Evolutionary conservation across 2,888 invertebrate species (phyloP).

Genomic region (Hypselothyrea guttata): DNA sequence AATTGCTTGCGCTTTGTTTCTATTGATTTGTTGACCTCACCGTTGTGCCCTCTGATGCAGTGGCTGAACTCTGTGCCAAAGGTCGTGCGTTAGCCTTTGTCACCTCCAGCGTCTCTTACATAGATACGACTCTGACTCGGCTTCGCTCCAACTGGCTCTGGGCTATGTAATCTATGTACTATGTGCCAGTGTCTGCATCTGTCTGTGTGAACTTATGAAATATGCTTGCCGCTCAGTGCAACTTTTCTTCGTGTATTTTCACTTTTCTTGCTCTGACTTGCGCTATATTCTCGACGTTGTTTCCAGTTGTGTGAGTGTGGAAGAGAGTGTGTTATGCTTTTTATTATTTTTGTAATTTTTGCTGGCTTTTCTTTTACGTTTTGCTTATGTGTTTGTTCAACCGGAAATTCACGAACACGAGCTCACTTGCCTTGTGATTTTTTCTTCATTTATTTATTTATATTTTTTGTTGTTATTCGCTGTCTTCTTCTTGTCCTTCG

Average conservation of each 20-base stretch:
- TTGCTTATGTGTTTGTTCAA: conserved; percentile 78
- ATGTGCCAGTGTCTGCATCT: conserved; percentile 11
- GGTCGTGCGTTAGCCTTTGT: conserved; percentile 78
- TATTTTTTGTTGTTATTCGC: conserved; percentile 31
- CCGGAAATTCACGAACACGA: conserved; percentile 79
- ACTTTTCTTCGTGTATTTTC: conserved; percentile 66
- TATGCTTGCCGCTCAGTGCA: conserved; percentile 66
- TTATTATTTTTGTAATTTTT: conserved; percentile 58
- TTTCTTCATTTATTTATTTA: conserved; percentile 22
- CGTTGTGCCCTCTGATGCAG: conserved; percentile 43
- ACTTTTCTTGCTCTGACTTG: conserved; percentile 63
- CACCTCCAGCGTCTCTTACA: conserved; percentile 36
- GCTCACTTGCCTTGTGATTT: conserved; percentile 72
- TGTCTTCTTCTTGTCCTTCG: conserved; percentile 61
- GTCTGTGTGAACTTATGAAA: conserved; percentile 68
- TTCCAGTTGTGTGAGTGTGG: conserved; percentile 10
- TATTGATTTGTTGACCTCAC: conserved; percentile 67
- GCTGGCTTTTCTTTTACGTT: conserved; percentile 56
- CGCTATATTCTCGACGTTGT: conserved; percentile 49
- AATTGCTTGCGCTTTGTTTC: conserved; percentile 49
- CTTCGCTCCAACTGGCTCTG: conserved; percentile 38
- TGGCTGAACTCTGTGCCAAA: conserved; percentile 72
- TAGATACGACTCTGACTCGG: conserved; percentile 36
- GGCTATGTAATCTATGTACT: conserved; percentile 20
- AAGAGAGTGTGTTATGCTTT: not conserved